phyloP scores from a whole-genome alignment of 2,797 vertebrate genomes.

The Varecia variegata region DNA sequence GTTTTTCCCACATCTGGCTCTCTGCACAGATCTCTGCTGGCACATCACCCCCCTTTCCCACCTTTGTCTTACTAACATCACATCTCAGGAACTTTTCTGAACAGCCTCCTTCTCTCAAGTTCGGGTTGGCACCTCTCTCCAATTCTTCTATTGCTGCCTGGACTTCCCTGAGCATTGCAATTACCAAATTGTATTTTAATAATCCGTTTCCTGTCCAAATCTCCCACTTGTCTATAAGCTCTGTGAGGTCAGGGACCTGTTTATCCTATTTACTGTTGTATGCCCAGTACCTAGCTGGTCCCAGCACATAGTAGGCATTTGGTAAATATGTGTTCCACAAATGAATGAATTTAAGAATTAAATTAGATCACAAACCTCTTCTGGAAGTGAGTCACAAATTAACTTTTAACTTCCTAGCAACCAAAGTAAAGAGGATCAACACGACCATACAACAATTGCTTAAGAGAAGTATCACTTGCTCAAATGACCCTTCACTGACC shows the following conservation, averaged over 20 bases:
- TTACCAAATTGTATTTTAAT: neutral
- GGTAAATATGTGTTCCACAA: neutral
- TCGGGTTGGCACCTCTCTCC: neutral
- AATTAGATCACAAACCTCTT: neutral
- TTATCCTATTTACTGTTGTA: neutral
- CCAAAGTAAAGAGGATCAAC: neutral
- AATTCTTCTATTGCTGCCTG: neutral
- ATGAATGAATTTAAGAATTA: slow-evolving; percentile 25
- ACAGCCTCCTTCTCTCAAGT: neutral
- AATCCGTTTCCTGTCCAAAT: neutral
- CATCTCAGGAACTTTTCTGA: neutral
- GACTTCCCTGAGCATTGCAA: neutral
- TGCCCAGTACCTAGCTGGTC: neutral
- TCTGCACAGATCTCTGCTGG: neutral
- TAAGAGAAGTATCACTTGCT: neutral
- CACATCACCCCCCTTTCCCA: too few relatives aligned
- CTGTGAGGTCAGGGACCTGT: neutral
- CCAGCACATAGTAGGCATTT: neutral
- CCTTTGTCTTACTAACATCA: neutral
- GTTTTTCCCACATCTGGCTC: neutral
- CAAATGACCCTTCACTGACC: neutral
- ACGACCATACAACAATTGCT: neutral
- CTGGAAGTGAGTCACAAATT: neutral
- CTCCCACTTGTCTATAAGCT: neutral
- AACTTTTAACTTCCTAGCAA: slow-evolving; percentile 14